phyloP scores from a whole-genome alignment of 2,888 invertebrate genomes.

The Agrilus mali region DNA sequence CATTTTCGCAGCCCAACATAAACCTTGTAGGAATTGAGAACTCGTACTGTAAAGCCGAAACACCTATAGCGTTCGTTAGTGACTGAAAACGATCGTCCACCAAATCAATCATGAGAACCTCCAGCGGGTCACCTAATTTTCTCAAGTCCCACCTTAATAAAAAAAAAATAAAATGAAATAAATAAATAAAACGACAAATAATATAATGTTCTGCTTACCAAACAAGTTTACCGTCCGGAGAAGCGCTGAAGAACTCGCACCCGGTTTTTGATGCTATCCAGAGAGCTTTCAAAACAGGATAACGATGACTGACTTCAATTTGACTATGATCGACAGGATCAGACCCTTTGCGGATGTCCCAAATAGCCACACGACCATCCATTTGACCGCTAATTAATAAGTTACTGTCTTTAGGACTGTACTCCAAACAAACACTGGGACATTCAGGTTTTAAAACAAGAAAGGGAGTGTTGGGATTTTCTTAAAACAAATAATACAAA shows the following conservation, averaged over 20 bases:
- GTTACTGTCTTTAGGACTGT: conserved; percentile 78
- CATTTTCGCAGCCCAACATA: conserved; percentile 52
- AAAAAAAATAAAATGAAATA: background rate
- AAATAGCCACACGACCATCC: conserved; percentile 68
- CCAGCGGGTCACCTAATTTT: conserved; percentile 58
- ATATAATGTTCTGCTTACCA: conserved; percentile 37
- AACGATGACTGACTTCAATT: conserved; percentile 74
- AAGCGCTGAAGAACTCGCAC: conserved; percentile 87
- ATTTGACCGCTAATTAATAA: conserved; percentile 63
- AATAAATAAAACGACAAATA: too few relatives aligned
- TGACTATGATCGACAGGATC: conserved; percentile 53
- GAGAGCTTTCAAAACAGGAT: conserved; percentile 75
- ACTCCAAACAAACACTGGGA: conserved; percentile 71
- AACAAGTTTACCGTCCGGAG: conserved; percentile 82
- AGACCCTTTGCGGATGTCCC: conserved; percentile 79
- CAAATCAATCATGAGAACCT: conserved; percentile 59
- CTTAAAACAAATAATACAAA: conserved; percentile 34
- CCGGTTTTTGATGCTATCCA: conserved; percentile 94
- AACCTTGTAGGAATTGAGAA: conserved; percentile 65
- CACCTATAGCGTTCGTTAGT: conserved; percentile 54
- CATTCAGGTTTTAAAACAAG: conserved; percentile 62
- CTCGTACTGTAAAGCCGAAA: conserved; percentile 70
- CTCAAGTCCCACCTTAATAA: conserved; percentile 62
- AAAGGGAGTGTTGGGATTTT: conserved; percentile 79
- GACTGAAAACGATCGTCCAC: conserved; percentile 47